These are phyloP conservation scores for Drosophila setosimentum DNA, from an alignment of 2,888 invertebrate genomes.

Conservation along the genomic window DNA sequence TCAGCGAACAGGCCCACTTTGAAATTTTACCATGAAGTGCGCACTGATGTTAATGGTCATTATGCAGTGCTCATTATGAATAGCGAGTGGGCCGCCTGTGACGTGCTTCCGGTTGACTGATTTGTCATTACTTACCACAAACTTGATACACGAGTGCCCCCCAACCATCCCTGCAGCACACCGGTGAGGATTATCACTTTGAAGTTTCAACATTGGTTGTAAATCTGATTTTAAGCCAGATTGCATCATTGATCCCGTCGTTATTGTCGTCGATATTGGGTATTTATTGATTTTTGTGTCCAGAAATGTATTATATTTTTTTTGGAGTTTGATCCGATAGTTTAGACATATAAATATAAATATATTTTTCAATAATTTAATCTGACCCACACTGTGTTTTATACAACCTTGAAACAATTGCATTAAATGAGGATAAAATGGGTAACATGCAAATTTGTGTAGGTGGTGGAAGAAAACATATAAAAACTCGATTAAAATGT, in stretches of 20 bases:
- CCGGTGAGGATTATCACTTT: slow-evolving; percentile 5
- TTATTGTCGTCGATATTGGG: neutral
- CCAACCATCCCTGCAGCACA: neutral
- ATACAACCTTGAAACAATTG: neutral
- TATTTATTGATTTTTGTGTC: neutral
- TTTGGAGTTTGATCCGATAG: neutral
- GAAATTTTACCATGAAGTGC: slow-evolving; percentile 15
- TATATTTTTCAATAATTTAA: neutral
- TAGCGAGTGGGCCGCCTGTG: slow-evolving; percentile 48
- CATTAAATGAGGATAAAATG: neutral
- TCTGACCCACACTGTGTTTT: neutral
- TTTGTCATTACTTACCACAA: slow-evolving; percentile 22
- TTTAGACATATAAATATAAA: neutral
- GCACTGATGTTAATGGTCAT: slow-evolving; percentile 56
- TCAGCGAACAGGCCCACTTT: slow-evolving; percentile 40
- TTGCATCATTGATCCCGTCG: neutral
- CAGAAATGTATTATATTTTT: neutral
- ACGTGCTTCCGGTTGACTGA: slow-evolving; percentile 69
- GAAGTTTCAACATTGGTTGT: slow-evolving; percentile 1
- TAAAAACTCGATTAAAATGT: neutral
- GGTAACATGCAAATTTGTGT: neutral
- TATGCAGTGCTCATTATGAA: slow-evolving; percentile 49
- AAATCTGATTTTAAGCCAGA: neutral
- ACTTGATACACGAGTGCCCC: slow-evolving; percentile 25
- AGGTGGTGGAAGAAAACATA: neutral